Conservation (phyloP, 64 coral and sea anemone genomes). For the Cladopsammia gracilis region DNA sequence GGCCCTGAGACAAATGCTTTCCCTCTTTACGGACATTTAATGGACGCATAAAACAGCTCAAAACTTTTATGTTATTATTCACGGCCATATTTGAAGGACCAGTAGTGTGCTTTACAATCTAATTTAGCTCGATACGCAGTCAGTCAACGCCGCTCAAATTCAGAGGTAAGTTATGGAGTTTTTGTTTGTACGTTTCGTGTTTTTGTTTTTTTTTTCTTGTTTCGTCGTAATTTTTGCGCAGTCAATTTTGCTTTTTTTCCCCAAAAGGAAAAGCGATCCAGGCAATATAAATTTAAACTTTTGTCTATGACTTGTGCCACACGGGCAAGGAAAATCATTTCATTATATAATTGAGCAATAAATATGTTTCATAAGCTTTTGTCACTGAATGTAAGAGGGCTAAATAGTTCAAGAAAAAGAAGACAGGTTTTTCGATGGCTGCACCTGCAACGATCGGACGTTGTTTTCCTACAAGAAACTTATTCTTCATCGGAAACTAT, state of each 20-base stretch:
- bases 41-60: neutral
- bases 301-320: neutral
- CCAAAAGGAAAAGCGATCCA: neutral
- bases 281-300: neutral
- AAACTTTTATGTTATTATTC: neutral
- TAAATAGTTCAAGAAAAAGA: slow-evolving; percentile 8
- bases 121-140: neutral
- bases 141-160: slow-evolving; percentile 4
- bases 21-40: slow-evolving; percentile 14
- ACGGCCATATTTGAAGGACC: neutral
- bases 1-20: slow-evolving; percentile 15
- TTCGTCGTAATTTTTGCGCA: neutral
- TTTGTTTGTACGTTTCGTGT: neutral
- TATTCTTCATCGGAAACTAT: neutral
- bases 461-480: slow-evolving; percentile 12
- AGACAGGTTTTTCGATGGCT: slow-evolving; percentile 27
- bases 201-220: neutral
- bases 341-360: neutral
- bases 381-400: slow-evolving; percentile 16
- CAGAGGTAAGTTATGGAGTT: neutral
- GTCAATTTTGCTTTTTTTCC: neutral
- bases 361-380: neutral
- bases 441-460: slow-evolving; percentile 9
- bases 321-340: neutral
- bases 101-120: neutral